Conservation (phyloP, 2,888 invertebrate species). For the Branchinecta sandiegonensis region DNA sequence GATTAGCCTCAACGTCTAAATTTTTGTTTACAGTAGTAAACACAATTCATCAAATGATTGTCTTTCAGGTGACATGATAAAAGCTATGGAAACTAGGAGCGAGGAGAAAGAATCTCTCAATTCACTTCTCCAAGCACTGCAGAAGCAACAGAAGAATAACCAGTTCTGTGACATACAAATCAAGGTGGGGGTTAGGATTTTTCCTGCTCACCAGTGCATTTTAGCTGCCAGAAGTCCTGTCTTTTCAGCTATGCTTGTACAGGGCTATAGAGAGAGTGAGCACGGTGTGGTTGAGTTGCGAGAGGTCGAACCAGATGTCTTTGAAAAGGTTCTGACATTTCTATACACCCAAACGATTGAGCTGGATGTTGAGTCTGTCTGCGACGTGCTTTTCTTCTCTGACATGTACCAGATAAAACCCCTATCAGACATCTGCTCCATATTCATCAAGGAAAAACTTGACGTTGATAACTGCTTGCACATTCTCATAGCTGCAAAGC, state of each 20-base stretch:
- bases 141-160: conserved; percentile 8
- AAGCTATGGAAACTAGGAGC: no score
- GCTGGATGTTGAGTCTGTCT: neutral
- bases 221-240: conserved; percentile 11
- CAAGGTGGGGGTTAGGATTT: neutral
- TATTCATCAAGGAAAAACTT: conserved; percentile 1
- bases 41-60: no score
- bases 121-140: neutral
- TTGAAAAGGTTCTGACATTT: conserved; percentile 1
- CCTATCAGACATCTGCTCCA: neutral
- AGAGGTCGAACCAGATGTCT: neutral
- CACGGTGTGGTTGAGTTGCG: neutral
- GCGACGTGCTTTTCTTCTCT: neutral
- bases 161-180: neutral
- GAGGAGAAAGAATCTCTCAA: no score
- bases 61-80: no score
- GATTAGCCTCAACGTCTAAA: no score
- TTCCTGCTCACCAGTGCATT: conserved; percentile 6
- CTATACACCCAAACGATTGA: neutral
- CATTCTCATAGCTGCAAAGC: conserved; percentile 3
- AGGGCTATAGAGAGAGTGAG: neutral
- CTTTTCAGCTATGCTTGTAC: neutral
- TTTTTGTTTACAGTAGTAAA: no score
- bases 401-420: neutral
- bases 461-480: neutral